A percentile compares a stretch with the other conserved stretches of the same genome.
Evolutionary conservation across 2,888 invertebrate genomes (phyloP).

Genomic region (Neoaliturus tenellus): DNA sequence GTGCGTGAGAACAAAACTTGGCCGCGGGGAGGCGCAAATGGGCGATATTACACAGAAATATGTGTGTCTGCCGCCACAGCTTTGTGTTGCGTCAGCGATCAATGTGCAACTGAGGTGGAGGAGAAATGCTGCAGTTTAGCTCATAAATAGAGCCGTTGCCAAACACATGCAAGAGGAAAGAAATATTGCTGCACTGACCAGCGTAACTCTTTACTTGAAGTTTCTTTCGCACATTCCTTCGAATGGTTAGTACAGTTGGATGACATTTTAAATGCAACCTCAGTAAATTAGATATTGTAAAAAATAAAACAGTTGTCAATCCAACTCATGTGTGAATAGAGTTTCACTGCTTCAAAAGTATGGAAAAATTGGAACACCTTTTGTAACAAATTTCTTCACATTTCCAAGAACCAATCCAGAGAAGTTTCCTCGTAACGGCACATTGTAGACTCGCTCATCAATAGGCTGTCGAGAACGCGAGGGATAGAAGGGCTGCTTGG

Average conservation of each 20-base stretch:
- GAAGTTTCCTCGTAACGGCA: background rate
- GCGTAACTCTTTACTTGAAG: no score
- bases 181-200: background rate
- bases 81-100: background rate
- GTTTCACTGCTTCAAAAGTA: no score
- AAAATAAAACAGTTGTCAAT: no score
- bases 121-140: background rate
- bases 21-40: background rate
- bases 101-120: background rate
- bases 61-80: background rate
- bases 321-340: no score
- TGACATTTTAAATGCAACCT: no score
- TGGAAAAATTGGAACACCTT: background rate
- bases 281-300: no score
- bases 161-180: background rate
- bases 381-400: background rate
- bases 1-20: conserved; percentile 6
- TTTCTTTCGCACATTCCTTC: no score
- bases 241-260: no score
- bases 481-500: background rate
- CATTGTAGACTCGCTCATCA: background rate
- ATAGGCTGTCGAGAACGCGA: background rate
- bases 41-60: background rate
- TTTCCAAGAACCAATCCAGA: background rate
- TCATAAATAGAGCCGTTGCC: background rate